Conservation (phyloP, 2,888 invertebrate species). For the Tipula helvola region DNA sequence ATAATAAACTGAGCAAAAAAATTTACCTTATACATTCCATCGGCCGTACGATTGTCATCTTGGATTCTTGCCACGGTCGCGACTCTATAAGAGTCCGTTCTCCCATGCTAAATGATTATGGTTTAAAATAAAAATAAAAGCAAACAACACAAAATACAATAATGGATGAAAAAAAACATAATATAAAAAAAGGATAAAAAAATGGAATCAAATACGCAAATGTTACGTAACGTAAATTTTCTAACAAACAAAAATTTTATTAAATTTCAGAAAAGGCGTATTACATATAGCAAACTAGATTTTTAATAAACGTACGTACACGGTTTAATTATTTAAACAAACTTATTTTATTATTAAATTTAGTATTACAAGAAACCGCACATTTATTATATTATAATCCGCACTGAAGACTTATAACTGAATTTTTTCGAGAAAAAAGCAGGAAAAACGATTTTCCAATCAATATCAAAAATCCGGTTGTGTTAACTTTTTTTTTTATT, state of each 20-base stretch:
- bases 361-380: not conserved
- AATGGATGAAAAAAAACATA: slow-evolving; percentile 11
- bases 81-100: slow-evolving; percentile 94
- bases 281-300: not conserved
- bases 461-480: not conserved
- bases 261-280: not conserved
- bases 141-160: slow-evolving; percentile 13
- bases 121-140: slow-evolving; percentile 18
- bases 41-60: slow-evolving; percentile 92
- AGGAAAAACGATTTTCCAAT: not conserved
- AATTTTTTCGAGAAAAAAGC: not conserved
- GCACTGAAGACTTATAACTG: not conserved
- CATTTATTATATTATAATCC: not conserved
- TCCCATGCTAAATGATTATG: slow-evolving; percentile 56
- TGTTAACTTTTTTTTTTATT: not conserved
- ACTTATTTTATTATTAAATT: not conserved
- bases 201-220: slow-evolving; percentile 12
- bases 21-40: slow-evolving; percentile 80
- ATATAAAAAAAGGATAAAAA: not conserved
- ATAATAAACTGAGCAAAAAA: not conserved
- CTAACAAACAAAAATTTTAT: not conserved
- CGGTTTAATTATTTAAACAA: not conserved
- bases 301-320: not conserved
- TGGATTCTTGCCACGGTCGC: slow-evolving; percentile 84
- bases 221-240: slow-evolving; percentile 9